Conservation (phyloP, 2,888 invertebrate species). For the Pachycephus smyrnensis region DNA sequence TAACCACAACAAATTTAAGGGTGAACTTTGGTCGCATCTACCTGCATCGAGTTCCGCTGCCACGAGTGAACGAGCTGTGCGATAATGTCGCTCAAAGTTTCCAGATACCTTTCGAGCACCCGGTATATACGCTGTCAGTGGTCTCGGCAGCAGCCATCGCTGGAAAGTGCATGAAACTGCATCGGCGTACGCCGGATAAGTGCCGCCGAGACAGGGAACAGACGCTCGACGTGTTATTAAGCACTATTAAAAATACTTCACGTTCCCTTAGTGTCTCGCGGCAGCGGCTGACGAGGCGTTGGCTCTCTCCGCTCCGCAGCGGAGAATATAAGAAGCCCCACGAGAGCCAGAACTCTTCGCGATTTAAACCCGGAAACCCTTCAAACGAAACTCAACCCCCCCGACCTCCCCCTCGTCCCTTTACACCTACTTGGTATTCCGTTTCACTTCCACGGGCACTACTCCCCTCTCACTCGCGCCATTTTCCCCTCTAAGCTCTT, state of each 20-base stretch:
- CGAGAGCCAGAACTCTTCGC: too few relatives aligned
- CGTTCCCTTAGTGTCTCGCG: too few relatives aligned
- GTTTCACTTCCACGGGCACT: conserved; percentile 9
- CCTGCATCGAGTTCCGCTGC: too few relatives aligned
- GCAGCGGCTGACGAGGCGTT: too few relatives aligned
- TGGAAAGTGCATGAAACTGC: not conserved
- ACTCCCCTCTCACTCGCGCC: not conserved
- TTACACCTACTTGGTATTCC: not conserved
- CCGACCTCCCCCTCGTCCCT: not conserved
- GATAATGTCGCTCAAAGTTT: too few relatives aligned
- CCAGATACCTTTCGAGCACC: not conserved
- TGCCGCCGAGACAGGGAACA: conserved; percentile 18
- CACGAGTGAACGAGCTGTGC: too few relatives aligned
- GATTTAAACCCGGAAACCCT: too few relatives aligned
- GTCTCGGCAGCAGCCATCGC: not conserved
- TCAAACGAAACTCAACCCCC: not conserved
- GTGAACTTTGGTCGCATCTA: too few relatives aligned
- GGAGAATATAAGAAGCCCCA: too few relatives aligned
- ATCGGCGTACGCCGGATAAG: not conserved
- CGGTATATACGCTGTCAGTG: not conserved
- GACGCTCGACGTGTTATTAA: conserved; percentile 29
- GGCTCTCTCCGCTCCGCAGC: too few relatives aligned
- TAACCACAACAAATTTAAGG: too few relatives aligned
- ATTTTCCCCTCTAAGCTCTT: too few relatives aligned
- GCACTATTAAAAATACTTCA: conserved; percentile 28